Evolutionary conservation across 2,888 invertebrate species (phyloP).

Genomic region (Drosophila siamana): DNA sequence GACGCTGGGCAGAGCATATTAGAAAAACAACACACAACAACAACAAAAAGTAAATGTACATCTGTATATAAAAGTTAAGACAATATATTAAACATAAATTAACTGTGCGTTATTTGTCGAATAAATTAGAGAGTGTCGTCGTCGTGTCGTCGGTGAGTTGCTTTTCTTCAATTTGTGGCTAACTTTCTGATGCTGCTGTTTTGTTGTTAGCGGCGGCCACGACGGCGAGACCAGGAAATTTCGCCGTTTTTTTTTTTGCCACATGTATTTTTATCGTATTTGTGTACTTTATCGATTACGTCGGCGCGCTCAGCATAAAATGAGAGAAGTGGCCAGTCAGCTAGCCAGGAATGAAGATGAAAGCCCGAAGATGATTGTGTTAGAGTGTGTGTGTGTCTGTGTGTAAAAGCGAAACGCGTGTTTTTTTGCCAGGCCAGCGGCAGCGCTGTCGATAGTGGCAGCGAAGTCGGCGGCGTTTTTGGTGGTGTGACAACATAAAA

Average conservation of each 20-base stretch:
- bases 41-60: constrained; percentile 62
- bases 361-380: constrained; percentile 59
- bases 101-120: constrained; percentile 39
- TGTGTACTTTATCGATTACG: constrained; percentile 75
- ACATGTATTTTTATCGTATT: constrained; percentile 68
- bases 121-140: constrained; percentile 48
- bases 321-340: constrained; percentile 26
- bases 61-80: constrained; percentile 36
- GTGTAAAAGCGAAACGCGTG: constrained; percentile 65
- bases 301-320: constrained; percentile 62
- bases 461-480: background rate
- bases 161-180: constrained; percentile 33
- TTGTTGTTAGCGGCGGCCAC: background rate
- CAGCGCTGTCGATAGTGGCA: constrained; percentile 28
- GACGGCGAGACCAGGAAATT: constrained; percentile 23
- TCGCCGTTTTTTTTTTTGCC: constrained; percentile 48
- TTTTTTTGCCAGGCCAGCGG: constrained; percentile 39
- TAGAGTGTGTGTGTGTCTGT: constrained; percentile 52
- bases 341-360: constrained; percentile 37
- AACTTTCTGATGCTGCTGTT: background rate
- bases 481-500: constrained; percentile 54
- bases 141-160: constrained; percentile 17
- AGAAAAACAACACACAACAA: constrained; percentile 37
- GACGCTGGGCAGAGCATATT: constrained; percentile 47
- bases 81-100: constrained; percentile 39